Evolutionary conservation across 2,113 vertebrate species (phyloP), one percentile per base, ranked within the genome.

Genomic region (Neomonachus schauinslandi): DNA sequence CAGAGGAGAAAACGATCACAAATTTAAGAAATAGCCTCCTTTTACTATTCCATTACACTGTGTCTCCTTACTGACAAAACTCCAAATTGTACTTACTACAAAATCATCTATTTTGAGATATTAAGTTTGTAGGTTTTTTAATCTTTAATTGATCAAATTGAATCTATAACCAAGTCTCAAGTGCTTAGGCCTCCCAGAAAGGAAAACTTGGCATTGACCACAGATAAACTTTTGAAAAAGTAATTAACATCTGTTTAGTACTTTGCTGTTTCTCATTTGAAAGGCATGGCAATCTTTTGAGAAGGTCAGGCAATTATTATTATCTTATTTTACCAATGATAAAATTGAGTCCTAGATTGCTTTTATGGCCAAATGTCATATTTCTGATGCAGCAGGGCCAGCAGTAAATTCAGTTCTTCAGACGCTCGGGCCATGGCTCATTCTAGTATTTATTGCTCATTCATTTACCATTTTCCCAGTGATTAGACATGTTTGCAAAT

Each of bases 161-260:
- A 96, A 93, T 97, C 91, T 81, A 85, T 86, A 91, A 94, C 77
- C 59, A 91, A 94, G 49, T 91, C 49, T 0, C 22, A 6, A 97
- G 33, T 77, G 81, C 49, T 92, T 79, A 85, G 76, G 9, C 53
- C 65, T 94, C 89, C 71, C 39, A 57, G 76, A 92, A 97, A 97
- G 69, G 72, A 95, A 98, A 97, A 96, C 19, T 92, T 95, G 76
- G 80, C 88, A 95, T 28, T 96, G 91, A 92, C 97, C 88, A 93
- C 42, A 96, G 96, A 97, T 89, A 97, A 97, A 97, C 96, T 95
- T 96, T 88, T 89, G 65, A 55, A 93, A 96, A 97, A 89, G 91
- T 97, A 97, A 97, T 98, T 97, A 98, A 95, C 93, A 96, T 97
- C 88, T 95, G 91, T 96, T 98, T 97, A 97, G 88, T 51, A 61